Conservation (phyloP, 2,888 invertebrate genomes). For the Netelia fuscicornis region DNA sequence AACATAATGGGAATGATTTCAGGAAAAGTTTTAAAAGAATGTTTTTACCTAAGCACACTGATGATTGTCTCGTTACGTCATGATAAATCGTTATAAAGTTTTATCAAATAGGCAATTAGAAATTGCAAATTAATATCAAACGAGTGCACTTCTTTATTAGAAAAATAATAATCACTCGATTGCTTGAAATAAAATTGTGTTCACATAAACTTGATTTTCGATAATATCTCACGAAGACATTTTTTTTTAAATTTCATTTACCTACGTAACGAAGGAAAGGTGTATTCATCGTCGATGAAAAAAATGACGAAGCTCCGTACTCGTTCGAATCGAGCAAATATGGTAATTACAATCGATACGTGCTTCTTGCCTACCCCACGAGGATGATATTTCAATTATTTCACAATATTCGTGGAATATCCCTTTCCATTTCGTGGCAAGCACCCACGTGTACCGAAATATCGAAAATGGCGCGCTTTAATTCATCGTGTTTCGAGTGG, state of each 20-base stretch:
- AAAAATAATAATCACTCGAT: too few relatives aligned
- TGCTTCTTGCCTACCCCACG: constrained; percentile 28
- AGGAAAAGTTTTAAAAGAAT: too few relatives aligned
- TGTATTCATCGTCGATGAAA: neutral
- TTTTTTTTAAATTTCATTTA: neutral
- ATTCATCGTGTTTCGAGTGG: constrained; percentile 4
- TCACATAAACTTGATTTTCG: too few relatives aligned
- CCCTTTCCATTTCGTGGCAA: neutral
- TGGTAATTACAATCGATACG: constrained; percentile 28
- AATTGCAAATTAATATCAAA: too few relatives aligned
- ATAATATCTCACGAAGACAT: too few relatives aligned
- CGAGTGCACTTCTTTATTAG: too few relatives aligned
- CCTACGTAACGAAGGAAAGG: neutral
- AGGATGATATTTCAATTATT: constrained; percentile 44
- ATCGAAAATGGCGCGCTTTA: constrained; percentile 42
- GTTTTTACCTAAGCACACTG: too few relatives aligned
- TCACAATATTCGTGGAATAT: neutral
- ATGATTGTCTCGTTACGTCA: too few relatives aligned
- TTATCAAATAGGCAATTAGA: too few relatives aligned
- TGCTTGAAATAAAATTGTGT: too few relatives aligned
- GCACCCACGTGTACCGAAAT: constrained; percentile 25
- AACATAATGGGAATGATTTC: too few relatives aligned
- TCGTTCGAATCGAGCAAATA: constrained; percentile 14
- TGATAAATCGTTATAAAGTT: too few relatives aligned
- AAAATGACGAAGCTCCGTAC: neutral